A percentile compares a stretch with the other conserved stretches of the same genome.
Conservation (phyloP, 1,140 invertebrate species). For the Neodiprion lecontei region DNA sequence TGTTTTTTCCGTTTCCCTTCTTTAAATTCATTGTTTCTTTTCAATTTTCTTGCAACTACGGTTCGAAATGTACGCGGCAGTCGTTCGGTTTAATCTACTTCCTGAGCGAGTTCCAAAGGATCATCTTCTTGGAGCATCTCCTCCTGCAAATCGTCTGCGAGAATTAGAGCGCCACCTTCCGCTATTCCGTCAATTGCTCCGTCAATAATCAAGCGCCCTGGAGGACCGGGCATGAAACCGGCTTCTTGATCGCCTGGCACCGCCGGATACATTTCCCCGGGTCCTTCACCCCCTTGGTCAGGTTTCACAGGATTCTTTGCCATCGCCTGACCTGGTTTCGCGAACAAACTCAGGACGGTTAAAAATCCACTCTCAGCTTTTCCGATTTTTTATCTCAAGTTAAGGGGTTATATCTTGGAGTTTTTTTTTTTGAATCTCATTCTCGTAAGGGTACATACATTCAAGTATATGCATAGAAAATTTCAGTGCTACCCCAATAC, state of each 20-base stretch:
- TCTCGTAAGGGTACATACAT: too few relatives aligned
- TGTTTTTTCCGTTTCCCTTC: not conserved
- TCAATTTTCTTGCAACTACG: not conserved
- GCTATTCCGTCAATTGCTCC: slow-evolving; percentile 29
- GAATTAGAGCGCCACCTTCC: slow-evolving; percentile 22
- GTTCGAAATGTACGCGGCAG: too few relatives aligned
- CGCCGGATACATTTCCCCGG: not conserved
- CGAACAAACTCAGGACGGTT: slow-evolving; percentile 8
- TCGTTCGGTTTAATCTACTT: not conserved
- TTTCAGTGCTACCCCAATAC: too few relatives aligned
- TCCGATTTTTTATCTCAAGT: not conserved
- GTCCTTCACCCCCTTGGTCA: slow-evolving; percentile 34
- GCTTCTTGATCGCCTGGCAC: slow-evolving; percentile 11
- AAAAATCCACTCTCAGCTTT: not conserved
- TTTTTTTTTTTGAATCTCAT: not conserved
- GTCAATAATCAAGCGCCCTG: slow-evolving; percentile 9
- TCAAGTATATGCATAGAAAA: too few relatives aligned
- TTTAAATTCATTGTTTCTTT: not conserved
- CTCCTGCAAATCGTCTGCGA: not conserved
- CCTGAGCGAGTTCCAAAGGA: not conserved
- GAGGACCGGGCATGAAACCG: slow-evolving; percentile 23
- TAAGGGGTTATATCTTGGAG: not conserved
- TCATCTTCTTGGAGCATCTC: not conserved
- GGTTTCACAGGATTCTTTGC: slow-evolving; percentile 32
- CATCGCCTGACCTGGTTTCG: slow-evolving; percentile 34